phyloP scores from a whole-genome alignment of 1,140 invertebrate genomes.

The Phthorimaea operculella region DNA sequence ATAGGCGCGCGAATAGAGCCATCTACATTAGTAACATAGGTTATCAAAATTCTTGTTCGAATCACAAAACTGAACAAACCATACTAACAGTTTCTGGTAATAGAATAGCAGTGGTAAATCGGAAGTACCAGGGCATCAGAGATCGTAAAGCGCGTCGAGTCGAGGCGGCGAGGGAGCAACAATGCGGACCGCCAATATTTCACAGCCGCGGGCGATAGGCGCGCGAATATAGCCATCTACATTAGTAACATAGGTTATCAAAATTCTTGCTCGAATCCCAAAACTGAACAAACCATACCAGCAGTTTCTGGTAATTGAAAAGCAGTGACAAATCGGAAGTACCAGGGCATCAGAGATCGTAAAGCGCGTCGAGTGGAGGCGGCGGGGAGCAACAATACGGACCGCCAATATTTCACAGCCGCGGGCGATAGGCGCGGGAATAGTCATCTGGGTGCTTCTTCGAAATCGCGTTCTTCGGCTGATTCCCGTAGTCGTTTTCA shows the following conservation, averaged over 20 bases:
- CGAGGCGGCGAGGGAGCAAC: background rate
- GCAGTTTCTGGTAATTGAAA: background rate
- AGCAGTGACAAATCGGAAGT: background rate
- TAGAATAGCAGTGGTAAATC: background rate
- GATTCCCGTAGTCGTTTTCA: no score
- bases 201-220: no score
- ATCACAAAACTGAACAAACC: no score
- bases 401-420: background rate
- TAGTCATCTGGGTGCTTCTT: no score
- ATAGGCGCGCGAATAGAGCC: background rate
- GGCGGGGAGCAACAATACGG: background rate
- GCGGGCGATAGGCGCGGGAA: background rate
- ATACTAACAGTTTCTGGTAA: no score
- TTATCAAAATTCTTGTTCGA: no score
- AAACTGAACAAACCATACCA: no score
- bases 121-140: background rate
- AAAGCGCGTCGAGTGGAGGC: background rate
- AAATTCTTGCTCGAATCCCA: no score
- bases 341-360: background rate
- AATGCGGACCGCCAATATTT: background rate
- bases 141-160: background rate
- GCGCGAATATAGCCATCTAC: background rate
- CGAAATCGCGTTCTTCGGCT: no score
- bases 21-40: background rate
- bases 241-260: no score